Percentiles rank a stretch among this genome's conserved stretches.
Evolutionary conservation across 2,113 vertebrate species (phyloP).

Genomic region (Pseudorasbora parva): DNA sequence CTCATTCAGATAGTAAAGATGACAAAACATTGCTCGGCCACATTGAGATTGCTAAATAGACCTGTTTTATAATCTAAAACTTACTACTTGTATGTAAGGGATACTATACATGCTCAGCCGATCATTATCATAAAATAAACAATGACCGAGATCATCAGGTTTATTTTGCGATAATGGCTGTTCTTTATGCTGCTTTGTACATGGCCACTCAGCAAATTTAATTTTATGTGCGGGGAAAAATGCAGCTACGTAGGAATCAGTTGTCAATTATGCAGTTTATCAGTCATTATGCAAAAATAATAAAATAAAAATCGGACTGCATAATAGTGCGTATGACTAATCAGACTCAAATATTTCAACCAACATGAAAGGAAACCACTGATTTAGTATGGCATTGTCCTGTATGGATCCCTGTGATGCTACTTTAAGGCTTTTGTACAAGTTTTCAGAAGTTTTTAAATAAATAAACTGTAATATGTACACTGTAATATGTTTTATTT

Average conservation of each 20-base stretch:
- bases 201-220: neutral
- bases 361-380: neutral
- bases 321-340: neutral
- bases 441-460: neutral
- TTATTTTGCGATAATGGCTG: neutral
- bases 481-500: neutral
- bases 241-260: neutral
- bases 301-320: neutral
- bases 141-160: neutral
- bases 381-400: neutral
- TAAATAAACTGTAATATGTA: neutral
- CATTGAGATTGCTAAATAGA: slow-evolving; percentile 46
- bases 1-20: slow-evolving; percentile 67
- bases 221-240: neutral
- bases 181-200: neutral
- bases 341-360: neutral
- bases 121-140: neutral
- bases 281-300: neutral
- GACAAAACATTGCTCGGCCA: slow-evolving; percentile 78
- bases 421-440: neutral
- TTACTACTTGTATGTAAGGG: neutral
- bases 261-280: neutral
- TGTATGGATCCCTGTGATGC: neutral
- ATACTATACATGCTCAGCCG: neutral
- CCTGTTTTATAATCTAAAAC: neutral